Conservation (phyloP, 1,140 invertebrate genomes). For the Macrocentrus cingulum region DNA sequence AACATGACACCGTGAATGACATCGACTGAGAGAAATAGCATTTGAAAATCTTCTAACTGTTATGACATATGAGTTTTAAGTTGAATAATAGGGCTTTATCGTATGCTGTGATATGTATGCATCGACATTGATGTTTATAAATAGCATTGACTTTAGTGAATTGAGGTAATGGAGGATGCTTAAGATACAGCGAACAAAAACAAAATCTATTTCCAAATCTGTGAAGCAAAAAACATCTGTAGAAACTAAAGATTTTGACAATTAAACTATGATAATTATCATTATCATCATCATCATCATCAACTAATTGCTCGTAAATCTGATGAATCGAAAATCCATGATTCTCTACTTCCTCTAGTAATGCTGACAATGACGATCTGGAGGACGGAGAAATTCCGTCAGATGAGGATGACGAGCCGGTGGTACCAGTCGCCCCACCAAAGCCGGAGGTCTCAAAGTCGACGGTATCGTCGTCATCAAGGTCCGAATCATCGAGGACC, state of each 20-base stretch:
- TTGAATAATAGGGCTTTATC: neutral
- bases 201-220: no score
- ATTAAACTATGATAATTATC: no score
- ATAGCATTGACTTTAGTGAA: neutral
- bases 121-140: conserved; percentile 2
- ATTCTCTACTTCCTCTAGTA: conserved; percentile 30
- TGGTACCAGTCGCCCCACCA: conserved; percentile 15
- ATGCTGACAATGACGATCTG: conserved; percentile 58
- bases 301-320: no score
- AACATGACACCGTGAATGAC: conserved; percentile 8
- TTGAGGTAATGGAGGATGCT: neutral
- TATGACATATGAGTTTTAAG: neutral
- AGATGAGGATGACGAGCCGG: conserved; percentile 61
- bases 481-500: conserved; percentile 38
- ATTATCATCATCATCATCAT: no score
- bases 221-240: no score
- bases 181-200: neutral
- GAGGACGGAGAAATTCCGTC: conserved; percentile 67
- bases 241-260: no score
- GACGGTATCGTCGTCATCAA: conserved; percentile 32
- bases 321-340: neutral
- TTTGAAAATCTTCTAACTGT: neutral
- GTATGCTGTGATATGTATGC: neutral
- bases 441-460: conserved; percentile 36
- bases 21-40: neutral